A percentile compares a stretch with the other conserved stretches of the same genome.
Evolutionary conservation across 2,113 vertebrate genomes (phyloP).

Genomic region (Mellivora capensis): DNA sequence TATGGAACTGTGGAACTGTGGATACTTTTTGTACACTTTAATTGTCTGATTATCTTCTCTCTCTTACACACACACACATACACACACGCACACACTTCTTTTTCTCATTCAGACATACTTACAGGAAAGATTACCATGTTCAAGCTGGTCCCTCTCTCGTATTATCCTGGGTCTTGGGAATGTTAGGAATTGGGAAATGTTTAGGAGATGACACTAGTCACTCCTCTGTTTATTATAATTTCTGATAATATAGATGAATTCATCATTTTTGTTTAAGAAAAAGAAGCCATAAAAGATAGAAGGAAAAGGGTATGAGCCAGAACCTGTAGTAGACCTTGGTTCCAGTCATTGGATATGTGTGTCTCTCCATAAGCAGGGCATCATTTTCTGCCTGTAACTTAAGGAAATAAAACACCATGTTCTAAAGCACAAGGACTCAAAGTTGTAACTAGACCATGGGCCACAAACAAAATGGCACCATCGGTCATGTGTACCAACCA

Average conservation of each 20-base stretch:
- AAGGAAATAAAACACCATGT: not conserved
- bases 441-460: not conserved
- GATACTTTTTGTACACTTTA: not conserved
- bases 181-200: not conserved
- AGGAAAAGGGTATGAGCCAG: not conserved
- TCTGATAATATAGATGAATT: not conserved
- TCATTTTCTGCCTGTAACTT: not conserved
- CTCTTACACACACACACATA: not conserved
- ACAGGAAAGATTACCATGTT: not conserved
- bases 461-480: not conserved
- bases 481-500: accelerated
- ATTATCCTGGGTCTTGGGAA: not conserved
- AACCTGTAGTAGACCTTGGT: not conserved
- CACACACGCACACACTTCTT: not conserved
- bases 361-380: not conserved
- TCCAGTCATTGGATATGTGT: no score
- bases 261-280: not conserved
- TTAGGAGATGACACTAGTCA: not conserved
- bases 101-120: not conserved
- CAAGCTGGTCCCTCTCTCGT: not conserved
- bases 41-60: not conserved
- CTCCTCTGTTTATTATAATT: not conserved
- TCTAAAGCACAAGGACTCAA: not conserved
- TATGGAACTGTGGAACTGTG: no score
- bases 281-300: no score